Percentiles rank a stretch among this genome's conserved stretches.
Evolutionary conservation across 2,888 invertebrate genomes (phyloP).

Genomic region (Eupsilia transversa): DNA sequence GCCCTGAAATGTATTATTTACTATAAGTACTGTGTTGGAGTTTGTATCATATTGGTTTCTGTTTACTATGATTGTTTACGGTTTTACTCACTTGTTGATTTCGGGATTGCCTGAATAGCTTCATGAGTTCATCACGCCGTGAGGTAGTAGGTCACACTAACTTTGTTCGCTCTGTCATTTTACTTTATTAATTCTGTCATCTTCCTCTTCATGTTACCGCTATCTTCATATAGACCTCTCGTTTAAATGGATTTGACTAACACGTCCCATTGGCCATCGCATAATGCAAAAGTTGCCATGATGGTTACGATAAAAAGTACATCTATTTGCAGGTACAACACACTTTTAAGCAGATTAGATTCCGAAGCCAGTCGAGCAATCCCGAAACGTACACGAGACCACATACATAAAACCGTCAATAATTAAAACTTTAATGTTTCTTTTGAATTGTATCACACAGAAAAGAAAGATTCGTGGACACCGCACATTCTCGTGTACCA

Average conservation of each 20-base stretch:
- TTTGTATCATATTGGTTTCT: neutral
- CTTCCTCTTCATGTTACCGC: too few relatives aligned
- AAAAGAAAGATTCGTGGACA: neutral
- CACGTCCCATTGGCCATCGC: neutral
- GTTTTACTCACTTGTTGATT: slow-evolving; percentile 29
- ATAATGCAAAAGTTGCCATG: neutral
- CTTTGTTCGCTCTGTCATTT: neutral
- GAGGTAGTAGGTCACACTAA: neutral
- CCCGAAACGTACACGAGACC: slow-evolving; percentile 9
- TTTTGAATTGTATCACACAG: neutral
- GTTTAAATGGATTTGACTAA: neutral
- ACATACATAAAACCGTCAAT: neutral
- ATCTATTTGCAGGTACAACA: neutral
- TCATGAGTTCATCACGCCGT: neutral
- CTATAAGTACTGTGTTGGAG: neutral
- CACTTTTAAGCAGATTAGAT: neutral
- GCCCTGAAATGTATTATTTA: slow-evolving; percentile 31
- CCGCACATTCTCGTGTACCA: neutral
- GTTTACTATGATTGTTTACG: neutral
- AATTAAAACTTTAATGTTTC: neutral
- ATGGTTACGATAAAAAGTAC: neutral
- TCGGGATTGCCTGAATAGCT: slow-evolving; percentile 18
- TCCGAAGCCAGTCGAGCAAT: slow-evolving; percentile 8
- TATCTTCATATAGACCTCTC: neutral
- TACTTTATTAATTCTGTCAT: neutral